Conservation (phyloP, 2,113 vertebrate species). For the Syrrhaptes paradoxus region DNA sequence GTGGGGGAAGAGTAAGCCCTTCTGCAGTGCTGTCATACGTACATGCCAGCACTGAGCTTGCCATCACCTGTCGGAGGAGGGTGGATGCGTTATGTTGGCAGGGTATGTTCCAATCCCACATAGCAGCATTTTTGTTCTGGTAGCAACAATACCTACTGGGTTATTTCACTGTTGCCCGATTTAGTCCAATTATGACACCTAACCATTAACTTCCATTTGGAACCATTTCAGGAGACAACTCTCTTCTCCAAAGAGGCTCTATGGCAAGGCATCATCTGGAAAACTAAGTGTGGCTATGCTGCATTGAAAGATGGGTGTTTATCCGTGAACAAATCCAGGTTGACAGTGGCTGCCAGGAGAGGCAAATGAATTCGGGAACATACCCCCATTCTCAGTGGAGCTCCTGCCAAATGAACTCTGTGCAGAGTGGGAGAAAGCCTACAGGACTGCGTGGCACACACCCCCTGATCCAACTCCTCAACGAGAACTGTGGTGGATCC, state of each 20-base stretch:
- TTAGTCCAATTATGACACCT: background rate
- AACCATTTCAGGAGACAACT: background rate
- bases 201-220: background rate
- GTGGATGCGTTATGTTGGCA: background rate
- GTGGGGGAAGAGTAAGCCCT: accelerated
- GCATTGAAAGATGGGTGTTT: background rate
- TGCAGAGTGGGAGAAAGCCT: background rate
- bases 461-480: accelerated
- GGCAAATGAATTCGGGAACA: background rate
- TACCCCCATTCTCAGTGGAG: background rate
- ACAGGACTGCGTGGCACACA: accelerated
- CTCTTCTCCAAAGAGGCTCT: background rate
- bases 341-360: background rate
- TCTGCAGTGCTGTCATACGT: background rate
- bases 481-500: accelerated
- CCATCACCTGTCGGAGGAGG: background rate
- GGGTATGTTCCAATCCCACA: background rate
- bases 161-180: background rate
- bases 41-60: background rate
- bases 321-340: background rate
- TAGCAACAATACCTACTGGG: background rate
- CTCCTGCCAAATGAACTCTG: background rate
- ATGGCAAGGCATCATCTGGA: background rate
- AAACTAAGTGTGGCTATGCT: background rate
- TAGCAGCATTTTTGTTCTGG: background rate